Percentiles rank a stretch among this genome's conserved stretches.
These are phyloP conservation scores for Orchesella cincta DNA, from an alignment of 1,140 invertebrate genomes.

Conservation along the genomic window DNA sequence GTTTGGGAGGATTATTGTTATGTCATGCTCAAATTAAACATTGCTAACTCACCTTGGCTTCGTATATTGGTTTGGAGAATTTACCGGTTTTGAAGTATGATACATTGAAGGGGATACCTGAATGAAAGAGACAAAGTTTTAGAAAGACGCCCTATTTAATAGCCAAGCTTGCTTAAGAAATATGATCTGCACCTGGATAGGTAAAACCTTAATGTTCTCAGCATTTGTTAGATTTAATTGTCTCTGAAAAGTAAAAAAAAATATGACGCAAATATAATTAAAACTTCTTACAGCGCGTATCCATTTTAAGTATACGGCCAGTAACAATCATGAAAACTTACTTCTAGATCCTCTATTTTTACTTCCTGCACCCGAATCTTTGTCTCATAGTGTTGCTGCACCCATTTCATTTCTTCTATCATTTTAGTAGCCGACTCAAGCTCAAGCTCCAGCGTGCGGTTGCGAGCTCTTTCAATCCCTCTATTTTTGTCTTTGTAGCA, in stretches of 20 bases:
- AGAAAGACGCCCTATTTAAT: not conserved
- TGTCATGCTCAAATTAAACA: not conserved
- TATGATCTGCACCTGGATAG: not conserved
- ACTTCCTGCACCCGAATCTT: not conserved
- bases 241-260: constrained; percentile 1
- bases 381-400: constrained; percentile 3
- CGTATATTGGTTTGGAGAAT: not conserved
- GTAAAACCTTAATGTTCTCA: not conserved
- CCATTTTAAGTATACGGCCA: not conserved
- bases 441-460: not conserved
- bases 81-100: not conserved
- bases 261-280: not conserved
- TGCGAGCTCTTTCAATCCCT: not conserved
- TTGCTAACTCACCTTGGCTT: not conserved
- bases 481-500: too few relatives aligned
- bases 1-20: not conserved
- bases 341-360: not conserved
- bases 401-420: constrained; percentile 10
- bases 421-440: not conserved
- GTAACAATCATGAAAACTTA: not conserved
- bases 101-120: not conserved
- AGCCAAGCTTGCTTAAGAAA: too few relatives aligned
- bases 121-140: not conserved
- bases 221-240: not conserved
- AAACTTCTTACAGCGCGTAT: not conserved